Conservation (phyloP, 2,797 vertebrate species). For the Gymnoscopelus braueri region DNA sequence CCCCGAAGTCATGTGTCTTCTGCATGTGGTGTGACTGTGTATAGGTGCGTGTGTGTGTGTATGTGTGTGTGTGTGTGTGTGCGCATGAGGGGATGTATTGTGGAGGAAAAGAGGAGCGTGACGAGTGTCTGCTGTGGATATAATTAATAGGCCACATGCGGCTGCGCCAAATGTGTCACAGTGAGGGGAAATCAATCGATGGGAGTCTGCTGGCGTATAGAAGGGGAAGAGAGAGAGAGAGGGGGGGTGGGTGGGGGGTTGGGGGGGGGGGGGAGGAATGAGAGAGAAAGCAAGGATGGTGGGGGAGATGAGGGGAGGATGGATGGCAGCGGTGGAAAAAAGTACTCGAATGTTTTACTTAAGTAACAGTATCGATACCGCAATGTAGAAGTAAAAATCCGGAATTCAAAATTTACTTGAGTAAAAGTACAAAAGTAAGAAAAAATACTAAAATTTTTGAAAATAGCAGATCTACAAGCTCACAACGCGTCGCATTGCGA, state of each 20-base stretch:
- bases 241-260: not conserved
- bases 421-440: too few relatives aligned
- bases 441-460: too few relatives aligned
- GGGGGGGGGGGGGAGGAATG: not conserved
- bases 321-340: not conserved
- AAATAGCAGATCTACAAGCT: too few relatives aligned
- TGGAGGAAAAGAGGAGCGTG: slow-evolving; percentile 68
- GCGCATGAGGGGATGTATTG: slow-evolving; percentile 40
- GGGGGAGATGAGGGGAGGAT: slow-evolving; percentile 12
- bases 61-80: slow-evolving; percentile 21
- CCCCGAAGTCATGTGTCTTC: too few relatives aligned
- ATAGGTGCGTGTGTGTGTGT: not conserved
- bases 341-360: too few relatives aligned
- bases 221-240: slow-evolving; percentile 36
- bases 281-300: slow-evolving; percentile 19
- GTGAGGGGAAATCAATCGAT: slow-evolving; percentile 81
- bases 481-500: too few relatives aligned
- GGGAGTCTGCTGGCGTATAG: slow-evolving; percentile 67
- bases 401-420: too few relatives aligned
- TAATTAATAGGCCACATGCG: slow-evolving; percentile 82
- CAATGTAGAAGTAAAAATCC: too few relatives aligned
- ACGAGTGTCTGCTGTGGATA: slow-evolving; percentile 78
- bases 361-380: too few relatives aligned
- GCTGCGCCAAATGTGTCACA: slow-evolving; percentile 81
- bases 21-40: slow-evolving; percentile 6